Percentiles rank a stretch among this genome's conserved stretches.
These are phyloP conservation scores for Noturus placidus DNA, from an alignment of 2,113 vertebrate genomes.

Conservation along the genomic window DNA sequence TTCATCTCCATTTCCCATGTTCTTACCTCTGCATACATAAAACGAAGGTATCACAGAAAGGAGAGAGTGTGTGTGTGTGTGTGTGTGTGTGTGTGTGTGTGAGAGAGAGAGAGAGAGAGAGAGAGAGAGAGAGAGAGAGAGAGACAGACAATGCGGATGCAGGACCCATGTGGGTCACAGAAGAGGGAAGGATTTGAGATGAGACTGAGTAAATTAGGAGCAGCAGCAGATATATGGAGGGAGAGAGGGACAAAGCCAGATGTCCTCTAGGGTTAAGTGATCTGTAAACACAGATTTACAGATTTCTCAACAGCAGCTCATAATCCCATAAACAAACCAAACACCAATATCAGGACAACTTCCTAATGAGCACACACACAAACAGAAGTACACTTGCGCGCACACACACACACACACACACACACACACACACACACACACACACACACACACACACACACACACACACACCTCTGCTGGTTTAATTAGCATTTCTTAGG, in stretches of 20 bases:
- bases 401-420: neutral
- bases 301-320: conserved; percentile 19
- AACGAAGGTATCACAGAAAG: conserved; percentile 24
- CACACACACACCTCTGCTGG: neutral
- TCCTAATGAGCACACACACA: conserved; percentile 3
- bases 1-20: conserved; percentile 50
- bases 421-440: neutral
- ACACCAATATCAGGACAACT: neutral
- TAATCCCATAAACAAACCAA: conserved; percentile 26
- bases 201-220: conserved; percentile 23
- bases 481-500: conserved; percentile 15
- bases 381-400: neutral
- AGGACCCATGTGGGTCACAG: conserved; percentile 15
- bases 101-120: conserved; percentile 3
- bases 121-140: neutral
- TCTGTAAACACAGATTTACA: conserved; percentile 19
- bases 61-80: too few relatives aligned
- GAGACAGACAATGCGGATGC: conserved; percentile 8
- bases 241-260: conserved; percentile 4
- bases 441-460: neutral
- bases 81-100: too few relatives aligned
- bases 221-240: conserved; percentile 1
- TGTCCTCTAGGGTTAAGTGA: conserved; percentile 10
- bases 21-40: conserved; percentile 40
- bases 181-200: conserved; percentile 19